Base-by-base conservation (phyloP, 2,797 vertebrate genomes). In the Rhinophrynus dorsalis region DNA sequence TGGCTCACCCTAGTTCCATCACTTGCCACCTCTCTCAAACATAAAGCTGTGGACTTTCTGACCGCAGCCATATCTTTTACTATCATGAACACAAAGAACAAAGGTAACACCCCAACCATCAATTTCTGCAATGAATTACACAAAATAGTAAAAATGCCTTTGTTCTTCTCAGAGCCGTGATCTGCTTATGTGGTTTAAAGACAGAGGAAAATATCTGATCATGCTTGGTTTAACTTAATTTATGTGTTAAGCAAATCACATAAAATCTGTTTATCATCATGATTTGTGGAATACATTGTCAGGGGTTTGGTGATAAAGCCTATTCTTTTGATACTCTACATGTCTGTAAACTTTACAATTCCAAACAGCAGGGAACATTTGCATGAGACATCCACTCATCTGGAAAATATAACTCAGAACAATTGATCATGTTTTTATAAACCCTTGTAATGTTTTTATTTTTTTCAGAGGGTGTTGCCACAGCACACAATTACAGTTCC, bases 321-420 rank as follows among this genome's bases (percentile, higher is more conserved):
- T 29, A 47, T 64, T 47, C 27, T 58, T 50, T 24, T 29, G 54
- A 56, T 70, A 21, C 12, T 45, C n/a, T 62, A 3, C 35, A 48
- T 57, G 48, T 45, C 23, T 48, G 26, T 23, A 54, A 47, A 42
- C 5, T 10, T 20, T 55, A 42, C 38, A 56, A 23, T 20, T 61
- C 44, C 24, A 54, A 33, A 61, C 18, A 45, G 8, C 24, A 13
- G 8, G 26, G 13, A 64, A 24, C 20, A 47, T 56, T 33, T 62
- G 17, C 20, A 54, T 32, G 50, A 38, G 27, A 52, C 66, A 52
- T 44, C 47, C 20, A 45, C 23, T 13, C 59, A 72, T 65, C 42
- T 72, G 42, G 33, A 72, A 64, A 63, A 51, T 64, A n/a, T 62
- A 17, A 71, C 63, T 56, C 24, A 38, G 40, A 63, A 30, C 40